Conservation (phyloP, 2,113 vertebrate genomes). For the Lophotis ruficrista region DNA sequence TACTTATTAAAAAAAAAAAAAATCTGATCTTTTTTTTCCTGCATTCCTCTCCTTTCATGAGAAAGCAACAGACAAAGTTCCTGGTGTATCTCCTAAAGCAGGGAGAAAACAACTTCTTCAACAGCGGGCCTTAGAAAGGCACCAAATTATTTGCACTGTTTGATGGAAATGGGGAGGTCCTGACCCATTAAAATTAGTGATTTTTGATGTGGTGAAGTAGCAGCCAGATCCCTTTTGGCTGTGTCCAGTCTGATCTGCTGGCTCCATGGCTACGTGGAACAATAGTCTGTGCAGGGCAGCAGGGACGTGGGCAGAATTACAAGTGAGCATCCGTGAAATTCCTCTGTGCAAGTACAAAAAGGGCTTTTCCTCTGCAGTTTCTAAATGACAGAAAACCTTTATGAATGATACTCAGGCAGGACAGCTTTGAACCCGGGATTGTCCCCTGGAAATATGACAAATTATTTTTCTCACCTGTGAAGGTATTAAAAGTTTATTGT, state of each 20-base stretch:
- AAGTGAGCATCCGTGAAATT: not conserved
- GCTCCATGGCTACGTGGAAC: constrained; percentile 7
- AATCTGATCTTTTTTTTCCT: not conserved
- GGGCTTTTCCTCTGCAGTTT: not conserved
- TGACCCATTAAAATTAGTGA: not conserved
- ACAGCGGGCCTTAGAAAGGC: not conserved
- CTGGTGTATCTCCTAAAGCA: not conserved
- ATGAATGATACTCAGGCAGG: not conserved
- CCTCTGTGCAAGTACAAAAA: not conserved
- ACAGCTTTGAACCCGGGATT: not conserved
- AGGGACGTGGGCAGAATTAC: constrained; percentile 41
- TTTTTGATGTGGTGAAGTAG: constrained; percentile 3
- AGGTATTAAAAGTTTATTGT: not conserved
- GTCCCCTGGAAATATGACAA: not conserved
- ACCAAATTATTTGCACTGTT: not conserved
- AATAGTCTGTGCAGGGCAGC: constrained; percentile 41
- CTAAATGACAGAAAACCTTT: not conserved
- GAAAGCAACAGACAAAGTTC: not conserved
- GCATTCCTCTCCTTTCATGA: not conserved
- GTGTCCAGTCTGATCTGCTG: not conserved
- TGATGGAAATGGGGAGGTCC: not conserved
- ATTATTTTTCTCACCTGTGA: not conserved
- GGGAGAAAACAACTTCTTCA: not conserved
- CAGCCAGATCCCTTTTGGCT: not conserved
- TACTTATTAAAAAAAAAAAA: not conserved